phyloP scores from a whole-genome alignment of 2,888 invertebrate species.

The Pheosia tremula region DNA sequence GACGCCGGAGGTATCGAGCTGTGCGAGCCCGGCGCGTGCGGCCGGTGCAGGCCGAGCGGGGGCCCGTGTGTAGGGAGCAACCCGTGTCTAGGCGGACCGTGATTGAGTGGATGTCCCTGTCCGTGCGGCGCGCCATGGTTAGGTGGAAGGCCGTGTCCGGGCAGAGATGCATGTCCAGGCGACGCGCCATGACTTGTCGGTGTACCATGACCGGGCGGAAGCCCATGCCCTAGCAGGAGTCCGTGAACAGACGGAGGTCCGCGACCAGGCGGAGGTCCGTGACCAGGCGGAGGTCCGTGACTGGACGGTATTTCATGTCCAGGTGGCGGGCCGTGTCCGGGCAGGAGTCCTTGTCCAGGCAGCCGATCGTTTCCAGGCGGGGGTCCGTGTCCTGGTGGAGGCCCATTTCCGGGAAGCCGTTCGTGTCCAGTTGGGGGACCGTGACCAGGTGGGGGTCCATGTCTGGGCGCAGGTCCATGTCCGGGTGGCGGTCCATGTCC shows the following conservation, averaged over 20 bases:
- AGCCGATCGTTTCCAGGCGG: slow-evolving; percentile 16
- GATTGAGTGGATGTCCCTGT: slow-evolving; percentile 33
- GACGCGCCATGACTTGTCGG: slow-evolving; percentile 39
- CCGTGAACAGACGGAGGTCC: slow-evolving; percentile 10
- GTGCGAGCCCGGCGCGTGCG: not conserved
- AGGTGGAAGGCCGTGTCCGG: slow-evolving; percentile 16
- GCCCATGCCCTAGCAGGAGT: slow-evolving; percentile 32
- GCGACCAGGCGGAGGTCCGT: slow-evolving; percentile 10
- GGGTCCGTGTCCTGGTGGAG: slow-evolving; percentile 13
- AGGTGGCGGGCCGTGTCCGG: slow-evolving; percentile 39
- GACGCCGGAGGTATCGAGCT: not conserved
- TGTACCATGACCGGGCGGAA: slow-evolving; percentile 29
- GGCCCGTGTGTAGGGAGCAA: slow-evolving; percentile 16
- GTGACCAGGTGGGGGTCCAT: slow-evolving; percentile 30
- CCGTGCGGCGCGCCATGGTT: slow-evolving; percentile 20
- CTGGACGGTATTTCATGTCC: slow-evolving; percentile 22
- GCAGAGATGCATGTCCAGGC: not conserved
- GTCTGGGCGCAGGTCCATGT: slow-evolving; percentile 41
- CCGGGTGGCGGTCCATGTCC: slow-evolving; percentile 13
- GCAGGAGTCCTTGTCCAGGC: slow-evolving; percentile 25
- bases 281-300: slow-evolving; percentile 43
- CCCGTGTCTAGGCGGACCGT: slow-evolving; percentile 17
- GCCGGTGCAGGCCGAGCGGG: slow-evolving; percentile 15
- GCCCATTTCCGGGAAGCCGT: slow-evolving; percentile 13
- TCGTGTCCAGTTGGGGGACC: slow-evolving; percentile 29